These are phyloP conservation scores for Archilochus colubris DNA, from an alignment of 2,113 vertebrate genomes.

Conservation along the genomic window DNA sequence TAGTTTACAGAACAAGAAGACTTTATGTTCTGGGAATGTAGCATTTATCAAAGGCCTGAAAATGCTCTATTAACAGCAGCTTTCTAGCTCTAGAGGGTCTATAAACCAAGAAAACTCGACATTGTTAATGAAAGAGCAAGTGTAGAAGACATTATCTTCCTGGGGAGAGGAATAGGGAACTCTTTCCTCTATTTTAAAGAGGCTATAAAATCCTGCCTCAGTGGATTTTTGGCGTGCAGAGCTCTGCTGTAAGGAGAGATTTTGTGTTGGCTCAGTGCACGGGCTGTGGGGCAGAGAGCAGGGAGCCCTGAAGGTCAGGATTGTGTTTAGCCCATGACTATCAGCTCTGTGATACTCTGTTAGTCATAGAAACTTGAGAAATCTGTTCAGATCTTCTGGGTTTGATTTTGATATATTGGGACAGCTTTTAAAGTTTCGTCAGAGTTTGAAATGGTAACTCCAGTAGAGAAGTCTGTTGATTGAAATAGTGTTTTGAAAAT, in stretches of 20 bases:
- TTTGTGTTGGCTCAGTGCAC: constrained; percentile 30
- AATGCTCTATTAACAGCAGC: accelerated
- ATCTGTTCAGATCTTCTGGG: not conserved
- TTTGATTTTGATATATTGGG: not conserved
- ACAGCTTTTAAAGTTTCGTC: not conserved
- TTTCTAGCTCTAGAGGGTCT: not conserved
- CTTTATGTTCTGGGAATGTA: not conserved
- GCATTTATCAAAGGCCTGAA: not conserved
- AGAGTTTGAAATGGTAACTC: not conserved
- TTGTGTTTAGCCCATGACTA: constrained; percentile 31
- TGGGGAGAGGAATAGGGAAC: not conserved
- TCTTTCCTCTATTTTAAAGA: not conserved
- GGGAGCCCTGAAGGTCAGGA: constrained; percentile 29
- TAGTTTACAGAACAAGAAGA: not conserved
- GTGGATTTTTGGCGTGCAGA: not conserved
- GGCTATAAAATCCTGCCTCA: not conserved
- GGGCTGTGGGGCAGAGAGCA: not conserved
- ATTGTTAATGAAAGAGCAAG: not conserved
- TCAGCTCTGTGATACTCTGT: not conserved
- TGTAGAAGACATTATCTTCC: not conserved
- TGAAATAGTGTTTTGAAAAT: not conserved
- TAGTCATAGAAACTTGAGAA: constrained; percentile 60
- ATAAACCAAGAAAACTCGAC: not conserved
- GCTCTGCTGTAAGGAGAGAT: not conserved
- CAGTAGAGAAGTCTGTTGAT: not conserved